Percentiles rank a stretch among this genome's conserved stretches.
Evolutionary conservation across 2,797 vertebrate species (phyloP).

Genomic region (Ficedula albicollis): DNA sequence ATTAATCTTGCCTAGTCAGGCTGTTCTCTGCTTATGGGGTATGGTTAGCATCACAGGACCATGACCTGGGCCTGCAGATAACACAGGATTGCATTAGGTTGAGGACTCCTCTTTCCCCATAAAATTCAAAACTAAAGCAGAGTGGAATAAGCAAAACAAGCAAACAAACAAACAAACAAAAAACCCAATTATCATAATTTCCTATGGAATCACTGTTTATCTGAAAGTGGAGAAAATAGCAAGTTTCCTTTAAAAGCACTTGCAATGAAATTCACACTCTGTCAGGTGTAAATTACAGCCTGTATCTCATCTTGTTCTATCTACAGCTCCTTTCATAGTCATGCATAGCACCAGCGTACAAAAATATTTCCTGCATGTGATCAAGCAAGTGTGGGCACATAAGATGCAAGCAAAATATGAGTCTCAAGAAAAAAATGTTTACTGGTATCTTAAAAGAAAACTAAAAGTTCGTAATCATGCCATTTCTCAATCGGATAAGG

Average conservation of each 20-base stretch:
- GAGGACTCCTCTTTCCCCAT: not conserved
- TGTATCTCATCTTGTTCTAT: slow-evolving; percentile 37
- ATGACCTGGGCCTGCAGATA: not conserved
- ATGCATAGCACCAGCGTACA: slow-evolving; percentile 19
- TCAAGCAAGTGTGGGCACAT: not conserved
- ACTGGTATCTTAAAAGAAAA: slow-evolving; percentile 12
- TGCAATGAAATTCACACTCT: slow-evolving; percentile 38
- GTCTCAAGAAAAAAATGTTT: not conserved
- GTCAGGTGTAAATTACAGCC: slow-evolving; percentile 64
- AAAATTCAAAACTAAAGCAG: not conserved
- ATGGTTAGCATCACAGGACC: not conserved
- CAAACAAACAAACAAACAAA: not conserved
- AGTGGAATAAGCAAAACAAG: not conserved
- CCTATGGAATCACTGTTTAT: not conserved
- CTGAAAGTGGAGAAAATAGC: not conserved
- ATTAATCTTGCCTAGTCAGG: not conserved
- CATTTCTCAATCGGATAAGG: not conserved
- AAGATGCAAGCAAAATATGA: slow-evolving; percentile 21
- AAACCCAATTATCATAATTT: not conserved
- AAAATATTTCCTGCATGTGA: slow-evolving; percentile 56
- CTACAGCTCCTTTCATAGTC: slow-evolving; percentile 50
- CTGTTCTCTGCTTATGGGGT: not conserved
- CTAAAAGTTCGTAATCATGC: not conserved
- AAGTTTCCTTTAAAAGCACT: slow-evolving; percentile 41
- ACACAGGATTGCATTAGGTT: not conserved